Conservation (phyloP, 2,888 invertebrate genomes). For the Melanostoma scalare region DNA sequence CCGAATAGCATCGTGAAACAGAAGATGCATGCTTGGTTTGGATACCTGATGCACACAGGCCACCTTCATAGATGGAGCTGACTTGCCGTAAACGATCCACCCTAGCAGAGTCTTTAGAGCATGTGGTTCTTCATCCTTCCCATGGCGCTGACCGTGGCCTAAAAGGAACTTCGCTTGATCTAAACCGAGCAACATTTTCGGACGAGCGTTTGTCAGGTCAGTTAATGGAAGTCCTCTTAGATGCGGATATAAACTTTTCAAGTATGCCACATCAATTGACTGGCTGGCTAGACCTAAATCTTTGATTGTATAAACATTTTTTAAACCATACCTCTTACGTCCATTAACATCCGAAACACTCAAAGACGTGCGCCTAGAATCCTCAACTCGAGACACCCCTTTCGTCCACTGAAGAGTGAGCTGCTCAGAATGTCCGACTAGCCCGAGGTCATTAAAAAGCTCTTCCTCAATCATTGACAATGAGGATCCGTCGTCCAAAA, state of each 20-base stretch:
- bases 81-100: not conserved
- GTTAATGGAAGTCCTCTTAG: slow-evolving; percentile 4
- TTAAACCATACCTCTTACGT: slow-evolving; percentile 1
- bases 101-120: not conserved
- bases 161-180: not conserved
- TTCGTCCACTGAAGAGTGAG: slow-evolving; percentile 25
- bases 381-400: not conserved
- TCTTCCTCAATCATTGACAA: slow-evolving; percentile 27
- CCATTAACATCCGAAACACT: slow-evolving; percentile 1
- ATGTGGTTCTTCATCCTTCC: not conserved
- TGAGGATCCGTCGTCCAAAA: not conserved
- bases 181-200: slow-evolving; percentile 13
- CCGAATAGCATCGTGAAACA: slow-evolving; percentile 16
- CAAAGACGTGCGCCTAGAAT: slow-evolving; percentile 1
- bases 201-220: not conserved
- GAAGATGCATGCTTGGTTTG: not conserved
- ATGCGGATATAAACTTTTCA: slow-evolving; percentile 17
- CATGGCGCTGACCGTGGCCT: slow-evolving; percentile 6
- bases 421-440: slow-evolving; percentile 3
- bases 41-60: not conserved
- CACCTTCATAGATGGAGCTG: not conserved
- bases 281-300: no score
- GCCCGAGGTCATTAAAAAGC: slow-evolving; percentile 5
- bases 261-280: not conserved
- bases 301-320: slow-evolving; percentile 10